Evolutionary conservation across 2,113 vertebrate genomes (phyloP), one percentile per base, ranked within the genome.

Genomic region (Stigmatopora nigra): DNA sequence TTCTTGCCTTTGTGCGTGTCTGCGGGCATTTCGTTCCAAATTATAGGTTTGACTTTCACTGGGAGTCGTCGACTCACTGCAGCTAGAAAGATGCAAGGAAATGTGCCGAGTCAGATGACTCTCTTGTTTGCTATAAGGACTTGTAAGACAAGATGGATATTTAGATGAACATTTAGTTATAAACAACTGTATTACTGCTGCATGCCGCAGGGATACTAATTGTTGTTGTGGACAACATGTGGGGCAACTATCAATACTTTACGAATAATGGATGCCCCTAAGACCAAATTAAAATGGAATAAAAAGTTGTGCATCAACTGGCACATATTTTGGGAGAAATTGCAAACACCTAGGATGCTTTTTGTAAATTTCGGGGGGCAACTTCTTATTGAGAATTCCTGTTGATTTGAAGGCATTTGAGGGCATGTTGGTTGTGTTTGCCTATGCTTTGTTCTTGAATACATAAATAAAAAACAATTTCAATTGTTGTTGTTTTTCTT

Each of bases 31-130:
- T 78, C 68, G 45, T 63, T 51, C 75, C 41, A 75, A 84, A 79
- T 82, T 80, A 81, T 71, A 79, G 75, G 70, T 86, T 78, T 69
- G 64, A 78, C 81, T 86, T 80, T 80, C 70, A 69, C 48, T 61
- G 62, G 62, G 58, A 63, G 70, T 78, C 73, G 70, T 78, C 73
- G 71, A 60, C 31, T 74, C 56, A 46, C 63, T 59, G 45, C 59
- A 79, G 41, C 59, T 22, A 41, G 44, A 61, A 61, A 45, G 63
- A 81, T 79, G 20, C 38, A 41, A 58, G 52, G 63, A 77, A 76
- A 46, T 57, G 47, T 68, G 72, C 19, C 45, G 55, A 69, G 38
- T 68, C 63, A 61, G 36, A 47, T 8, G 25, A 31, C 35, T 31
- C 53, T 44, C 61, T 16, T 17, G 25, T 56, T 51, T 68, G 60